Conservation (phyloP, 2,888 invertebrate species). For the Xylota segnis region DNA sequence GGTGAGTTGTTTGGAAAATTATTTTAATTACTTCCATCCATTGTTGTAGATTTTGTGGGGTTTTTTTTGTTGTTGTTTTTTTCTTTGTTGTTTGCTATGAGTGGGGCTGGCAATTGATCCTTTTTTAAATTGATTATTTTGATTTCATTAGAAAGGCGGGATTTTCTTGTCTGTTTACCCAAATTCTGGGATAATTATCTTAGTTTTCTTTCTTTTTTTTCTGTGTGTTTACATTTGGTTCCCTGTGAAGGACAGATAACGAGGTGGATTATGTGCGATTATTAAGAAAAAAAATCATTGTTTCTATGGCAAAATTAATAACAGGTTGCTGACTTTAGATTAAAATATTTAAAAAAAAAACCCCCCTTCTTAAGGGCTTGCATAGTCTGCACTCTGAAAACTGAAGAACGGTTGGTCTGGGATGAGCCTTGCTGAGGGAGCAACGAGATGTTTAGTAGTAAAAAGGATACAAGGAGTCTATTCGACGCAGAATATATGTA, state of each 20-base stretch:
- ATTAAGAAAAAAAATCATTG: background rate
- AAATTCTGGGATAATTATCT: constrained; percentile 4
- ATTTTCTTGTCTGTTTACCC: background rate
- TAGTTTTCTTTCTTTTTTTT: background rate
- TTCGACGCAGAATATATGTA: no score
- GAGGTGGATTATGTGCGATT: background rate
- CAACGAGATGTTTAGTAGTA: no score
- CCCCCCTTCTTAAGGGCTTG: background rate
- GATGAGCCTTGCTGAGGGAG: no score
- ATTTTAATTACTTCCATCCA: constrained; percentile 26
- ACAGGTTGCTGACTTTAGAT: background rate
- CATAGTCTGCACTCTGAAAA: no score
- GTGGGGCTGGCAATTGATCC: constrained; percentile 5
- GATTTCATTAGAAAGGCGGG: background rate
- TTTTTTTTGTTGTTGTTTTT: background rate
- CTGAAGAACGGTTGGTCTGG: no score
- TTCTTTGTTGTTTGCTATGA: background rate
- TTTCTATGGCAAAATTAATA: background rate
- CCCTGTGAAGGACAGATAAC: background rate
- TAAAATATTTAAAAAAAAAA: background rate
- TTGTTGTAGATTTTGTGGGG: constrained; percentile 4
- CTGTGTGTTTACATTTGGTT: background rate
- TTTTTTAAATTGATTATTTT: constrained; percentile 18
- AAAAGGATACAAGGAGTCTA: no score
- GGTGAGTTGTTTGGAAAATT: constrained; percentile 24